A percentile compares a stretch with the other conserved stretches of the same genome.
Conservation (phyloP, 2,888 invertebrate species). For the Diarsia dahlii region DNA sequence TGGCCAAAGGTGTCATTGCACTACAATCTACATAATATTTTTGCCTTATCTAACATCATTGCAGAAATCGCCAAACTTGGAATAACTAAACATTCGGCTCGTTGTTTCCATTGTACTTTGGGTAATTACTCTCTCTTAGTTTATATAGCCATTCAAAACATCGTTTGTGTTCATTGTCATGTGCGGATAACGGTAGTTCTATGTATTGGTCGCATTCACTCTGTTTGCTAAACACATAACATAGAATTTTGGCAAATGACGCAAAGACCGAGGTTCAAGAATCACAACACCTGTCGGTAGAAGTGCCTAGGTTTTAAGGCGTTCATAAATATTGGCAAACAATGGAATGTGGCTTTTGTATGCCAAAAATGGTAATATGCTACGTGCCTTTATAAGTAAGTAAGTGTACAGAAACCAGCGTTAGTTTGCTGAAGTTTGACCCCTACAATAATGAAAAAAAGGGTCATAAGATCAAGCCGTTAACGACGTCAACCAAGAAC, state of each 20-base stretch:
- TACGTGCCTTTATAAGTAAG: background rate
- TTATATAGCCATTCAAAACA: slow-evolving; percentile 46
- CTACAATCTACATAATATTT: too few relatives aligned
- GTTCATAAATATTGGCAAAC: slow-evolving; percentile 25
- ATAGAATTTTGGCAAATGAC: slow-evolving; percentile 27
- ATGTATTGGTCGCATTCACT: slow-evolving; percentile 1
- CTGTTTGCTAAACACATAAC: slow-evolving; percentile 42
- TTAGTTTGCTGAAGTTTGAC: background rate
- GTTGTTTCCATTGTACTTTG: slow-evolving; percentile 14
- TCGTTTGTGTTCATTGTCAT: slow-evolving; percentile 44
- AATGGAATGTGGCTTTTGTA: slow-evolving; percentile 15
- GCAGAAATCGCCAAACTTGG: background rate
- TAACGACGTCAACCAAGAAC: too few relatives aligned
- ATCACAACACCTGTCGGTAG: background rate
- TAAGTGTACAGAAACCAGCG: background rate
- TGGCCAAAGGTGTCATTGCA: too few relatives aligned
- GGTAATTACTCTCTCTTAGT: slow-evolving; percentile 31
- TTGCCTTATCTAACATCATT: background rate
- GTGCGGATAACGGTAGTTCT: slow-evolving; percentile 26
- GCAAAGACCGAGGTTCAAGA: background rate
- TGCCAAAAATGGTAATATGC: slow-evolving; percentile 21
- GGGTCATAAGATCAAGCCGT: background rate
- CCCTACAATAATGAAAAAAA: background rate
- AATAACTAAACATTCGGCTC: background rate
- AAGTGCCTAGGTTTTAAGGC: background rate